Base-by-base conservation (phyloP, 2,888 invertebrate species). In the Drosophila pseudotalamancana region DNA sequence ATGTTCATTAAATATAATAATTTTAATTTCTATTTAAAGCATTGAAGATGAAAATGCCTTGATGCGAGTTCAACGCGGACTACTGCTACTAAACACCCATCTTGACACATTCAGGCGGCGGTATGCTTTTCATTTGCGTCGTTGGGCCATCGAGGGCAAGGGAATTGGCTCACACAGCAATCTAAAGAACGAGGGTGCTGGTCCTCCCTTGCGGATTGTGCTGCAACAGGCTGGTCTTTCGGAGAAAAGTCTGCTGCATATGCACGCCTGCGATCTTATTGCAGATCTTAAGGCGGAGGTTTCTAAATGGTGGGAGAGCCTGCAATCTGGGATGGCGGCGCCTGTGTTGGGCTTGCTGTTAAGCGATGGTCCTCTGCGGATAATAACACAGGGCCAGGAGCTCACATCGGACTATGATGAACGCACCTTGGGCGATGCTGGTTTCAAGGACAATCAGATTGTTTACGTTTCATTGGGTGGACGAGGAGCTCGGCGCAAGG, bases 381-480 rank as follows among this genome's bases (percentile, higher is more conserved):
- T 98, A 93, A 98, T 98, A 72, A 98, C 97, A 0, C 96, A 96
- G 89, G 98, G 98, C 0, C 98, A 98, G 90, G 98, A 98, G 89
- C 92, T 98, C 6, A 97, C 97, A 0, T 95, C 96, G 3, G 98
- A 98, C 84, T 96, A 96, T 81, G 98, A 98, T 89, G 98, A 98
- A 89, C 95, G 98, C 77, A 96, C 96, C 1, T 92, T 98, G 2
- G 95, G 95, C 32, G 98, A 98, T 90, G 96, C 97, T 93, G 97
- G 97, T 18, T 97, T 98, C 89, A 98, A 98, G 90, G 98, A 98
- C 90, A 95, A 96, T 89, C 98, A 96, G 95, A 92, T 97, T 91
- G 96, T 98, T 42, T 98, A 97, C 91, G 97, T 98, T 53, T 98
- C 97, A 0, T 94, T 97, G 89, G 97, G 98, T 27, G 94, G 95